Base-by-base conservation (phyloP, 2,113 vertebrate species). In the Motacilla tschutschensis region DNA sequence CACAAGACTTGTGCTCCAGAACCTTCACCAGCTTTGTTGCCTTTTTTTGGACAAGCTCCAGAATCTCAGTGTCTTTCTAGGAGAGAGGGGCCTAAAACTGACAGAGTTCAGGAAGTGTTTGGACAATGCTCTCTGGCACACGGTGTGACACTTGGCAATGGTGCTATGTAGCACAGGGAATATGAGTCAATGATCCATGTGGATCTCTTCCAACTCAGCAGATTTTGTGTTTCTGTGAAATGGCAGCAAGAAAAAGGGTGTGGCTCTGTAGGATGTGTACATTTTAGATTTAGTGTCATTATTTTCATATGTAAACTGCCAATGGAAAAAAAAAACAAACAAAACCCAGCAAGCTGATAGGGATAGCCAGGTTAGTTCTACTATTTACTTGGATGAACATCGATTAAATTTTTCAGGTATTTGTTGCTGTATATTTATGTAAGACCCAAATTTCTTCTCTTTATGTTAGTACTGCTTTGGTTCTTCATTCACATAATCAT, bases 81-180 rank as follows among this genome's bases (percentile, higher is more conserved):
- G 16, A 79, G 51, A 58, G 19, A 44, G 5, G 3, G 28, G 4
- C 16, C 44, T 35, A 65, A 64, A 79, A 44, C 16, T 10, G 28
- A 5, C 15, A 17, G 43, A 25, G 36, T 8, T 29, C 43, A 57
- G n/a, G 26, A 44, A 20, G 6, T 0, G 0, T 57, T 64, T 38
- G n/a, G n/a, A 24, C n/a, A 44, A 9, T 48, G 21, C 21, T 43
- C 28, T 43, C 0, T 0, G 36, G 6, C 21, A 33, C 12, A 5
- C 0, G 12, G 15, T 57, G 36, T 36, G 21, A 50, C 44, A n/a
- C 21, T 14, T 64, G 65, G 47, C 10, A 5, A 36, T n/a, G 29
- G 15, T 8, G 9, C 43, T n/a, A 26, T 28, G 18, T 35, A 43
- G 36, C 21, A 12, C 14, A 22, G 28, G 21, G 36, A 63, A 21